Evolutionary conservation across 1,140 invertebrate genomes (phyloP).

Genomic region (Scaptomyza pallida): DNA sequence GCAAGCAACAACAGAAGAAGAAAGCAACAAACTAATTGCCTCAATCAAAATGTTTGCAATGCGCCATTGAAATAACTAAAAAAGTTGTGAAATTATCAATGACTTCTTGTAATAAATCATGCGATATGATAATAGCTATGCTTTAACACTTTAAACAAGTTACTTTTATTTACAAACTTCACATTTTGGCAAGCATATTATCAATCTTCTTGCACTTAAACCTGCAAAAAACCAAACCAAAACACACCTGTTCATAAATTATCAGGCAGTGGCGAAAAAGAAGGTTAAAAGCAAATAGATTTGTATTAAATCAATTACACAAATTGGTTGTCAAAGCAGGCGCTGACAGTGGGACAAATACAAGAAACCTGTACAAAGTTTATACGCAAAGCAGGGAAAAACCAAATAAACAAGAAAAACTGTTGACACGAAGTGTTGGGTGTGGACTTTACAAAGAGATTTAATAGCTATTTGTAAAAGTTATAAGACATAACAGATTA

Average conservation of each 20-base stretch:
- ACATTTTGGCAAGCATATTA: no score
- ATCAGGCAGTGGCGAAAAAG: constrained; percentile 14
- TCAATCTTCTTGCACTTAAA: background rate
- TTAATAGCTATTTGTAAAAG: background rate
- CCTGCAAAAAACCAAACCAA: background rate
- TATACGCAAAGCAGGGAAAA: background rate
- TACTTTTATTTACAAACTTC: no score
- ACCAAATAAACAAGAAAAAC: background rate
- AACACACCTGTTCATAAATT: constrained; percentile 7
- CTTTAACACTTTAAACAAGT: no score
- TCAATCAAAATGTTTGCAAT: constrained; percentile 2
- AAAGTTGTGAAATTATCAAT: no score
- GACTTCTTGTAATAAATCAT: no score
- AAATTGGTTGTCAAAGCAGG: constrained; percentile 44
- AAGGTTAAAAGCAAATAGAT: background rate
- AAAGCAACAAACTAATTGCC: constrained; percentile 1
- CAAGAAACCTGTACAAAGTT: background rate
- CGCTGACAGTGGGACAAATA: constrained; percentile 20
- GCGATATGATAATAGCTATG: no score
- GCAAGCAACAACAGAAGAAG: background rate
- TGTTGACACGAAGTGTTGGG: background rate
- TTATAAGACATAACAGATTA: no score
- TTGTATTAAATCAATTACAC: constrained; percentile 41
- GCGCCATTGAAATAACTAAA: no score
- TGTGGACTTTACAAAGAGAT: background rate